A percentile compares a stretch with the other conserved stretches of the same genome.
phyloP scores from a whole-genome alignment of 2,113 vertebrate genomes.

The Nanorana parkeri region DNA sequence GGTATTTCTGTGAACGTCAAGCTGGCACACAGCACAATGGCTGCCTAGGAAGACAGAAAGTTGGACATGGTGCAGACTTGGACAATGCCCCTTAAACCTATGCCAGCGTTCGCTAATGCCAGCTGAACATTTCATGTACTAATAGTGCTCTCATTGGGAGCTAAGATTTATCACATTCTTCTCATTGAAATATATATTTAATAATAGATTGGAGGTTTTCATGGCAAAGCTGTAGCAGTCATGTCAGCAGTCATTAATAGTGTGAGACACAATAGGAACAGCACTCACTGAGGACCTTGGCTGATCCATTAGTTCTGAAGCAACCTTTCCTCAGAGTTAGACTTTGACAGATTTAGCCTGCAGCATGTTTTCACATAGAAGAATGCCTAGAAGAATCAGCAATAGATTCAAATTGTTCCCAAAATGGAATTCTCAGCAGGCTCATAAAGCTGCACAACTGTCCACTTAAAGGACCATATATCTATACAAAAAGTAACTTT shows the following conservation, averaged over 20 bases:
- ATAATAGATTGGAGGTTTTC: constrained; percentile 4
- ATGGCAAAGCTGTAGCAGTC: constrained; percentile 29
- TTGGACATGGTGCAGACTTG: background rate
- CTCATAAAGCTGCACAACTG: too few species aligned
- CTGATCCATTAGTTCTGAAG: constrained; percentile 55
- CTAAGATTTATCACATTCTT: background rate
- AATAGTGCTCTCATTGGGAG: constrained; percentile 6
- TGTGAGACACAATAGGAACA: constrained; percentile 44
- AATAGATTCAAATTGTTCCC: background rate
- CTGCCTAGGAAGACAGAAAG: background rate
- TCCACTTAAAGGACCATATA: too few species aligned
- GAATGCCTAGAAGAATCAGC: background rate
- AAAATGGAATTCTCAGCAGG: background rate
- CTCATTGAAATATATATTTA: constrained; percentile 32
- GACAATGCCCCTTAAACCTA: background rate
- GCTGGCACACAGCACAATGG: background rate
- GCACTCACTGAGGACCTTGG: constrained; percentile 24
- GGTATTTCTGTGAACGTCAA: background rate
- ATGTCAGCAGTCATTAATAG: constrained; percentile 54
- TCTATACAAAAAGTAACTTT: too few species aligned
- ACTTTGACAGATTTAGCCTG: constrained; percentile 48
- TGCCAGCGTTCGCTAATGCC: background rate
- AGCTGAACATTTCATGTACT: background rate
- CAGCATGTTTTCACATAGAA: constrained; percentile 40
- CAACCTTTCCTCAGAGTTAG: constrained; percentile 31